Percentiles rank a stretch among this genome's conserved stretches.
phyloP scores from a whole-genome alignment of 2,797 vertebrate genomes.

The Sylvia borin region DNA sequence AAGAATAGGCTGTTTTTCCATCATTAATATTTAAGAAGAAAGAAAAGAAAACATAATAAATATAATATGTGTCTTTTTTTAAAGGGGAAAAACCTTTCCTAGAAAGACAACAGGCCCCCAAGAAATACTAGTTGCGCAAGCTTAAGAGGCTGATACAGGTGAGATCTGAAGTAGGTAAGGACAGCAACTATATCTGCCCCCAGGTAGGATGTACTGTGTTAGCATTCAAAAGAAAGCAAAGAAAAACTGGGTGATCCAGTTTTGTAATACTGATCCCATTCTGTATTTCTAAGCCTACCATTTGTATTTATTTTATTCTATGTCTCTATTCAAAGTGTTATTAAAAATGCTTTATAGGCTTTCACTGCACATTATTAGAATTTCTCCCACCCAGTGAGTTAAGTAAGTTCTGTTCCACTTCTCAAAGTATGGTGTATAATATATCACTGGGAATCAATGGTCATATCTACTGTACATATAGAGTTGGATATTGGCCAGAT shows the following conservation, averaged over 20 bases:
- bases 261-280: background rate
- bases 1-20: background rate
- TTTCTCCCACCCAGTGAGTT: background rate
- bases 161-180: background rate
- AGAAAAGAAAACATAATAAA: background rate
- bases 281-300: background rate
- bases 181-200: background rate
- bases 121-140: background rate
- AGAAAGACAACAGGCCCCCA: background rate
- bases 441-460: constrained; percentile 40
- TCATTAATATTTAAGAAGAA: background rate
- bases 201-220: background rate
- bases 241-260: background rate
- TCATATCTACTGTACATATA: constrained; percentile 23
- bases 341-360: background rate
- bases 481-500: constrained; percentile 18
- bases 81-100: background rate
- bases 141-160: background rate
- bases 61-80: background rate
- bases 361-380: background rate
- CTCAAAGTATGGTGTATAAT: background rate
- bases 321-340: background rate
- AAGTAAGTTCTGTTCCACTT: background rate
- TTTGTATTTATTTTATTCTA: background rate
- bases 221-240: background rate